These are phyloP conservation scores for Ictalurus punctatus DNA, from an alignment of 2,113 vertebrate genomes.

Conservation along the genomic window DNA sequence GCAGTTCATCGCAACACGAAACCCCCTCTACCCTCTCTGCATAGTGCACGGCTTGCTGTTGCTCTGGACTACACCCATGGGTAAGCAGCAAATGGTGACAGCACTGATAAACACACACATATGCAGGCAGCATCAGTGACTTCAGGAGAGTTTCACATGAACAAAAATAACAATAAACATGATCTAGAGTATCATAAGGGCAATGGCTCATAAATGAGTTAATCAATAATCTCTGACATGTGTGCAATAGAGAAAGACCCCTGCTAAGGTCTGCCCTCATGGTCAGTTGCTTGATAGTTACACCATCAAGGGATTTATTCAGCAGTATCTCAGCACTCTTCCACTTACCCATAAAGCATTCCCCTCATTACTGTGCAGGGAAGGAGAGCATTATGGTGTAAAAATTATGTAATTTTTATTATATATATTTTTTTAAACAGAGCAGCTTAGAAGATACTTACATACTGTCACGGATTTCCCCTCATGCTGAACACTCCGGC, in stretches of 20 bases:
- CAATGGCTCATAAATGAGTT: slow-evolving; percentile 15
- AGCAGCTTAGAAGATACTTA: slow-evolving; percentile 33
- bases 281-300: background rate
- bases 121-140: slow-evolving; percentile 3
- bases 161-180: slow-evolving; percentile 8
- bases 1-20: slow-evolving; percentile 72
- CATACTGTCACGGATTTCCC: no score
- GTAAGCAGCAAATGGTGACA: slow-evolving; percentile 58
- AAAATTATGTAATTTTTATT: slow-evolving; percentile 29
- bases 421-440: no score
- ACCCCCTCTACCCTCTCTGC: slow-evolving; percentile 62
- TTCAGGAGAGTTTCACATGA: slow-evolving; percentile 37
- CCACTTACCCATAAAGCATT: slow-evolving; percentile 6
- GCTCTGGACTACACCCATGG: slow-evolving; percentile 33
- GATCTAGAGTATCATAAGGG: slow-evolving; percentile 39
- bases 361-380: background rate
- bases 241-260: background rate
- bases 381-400: slow-evolving; percentile 6
- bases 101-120: slow-evolving; percentile 44
- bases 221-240: slow-evolving; percentile 53
- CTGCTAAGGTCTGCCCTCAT: slow-evolving; percentile 17
- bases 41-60: slow-evolving; percentile 40
- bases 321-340: slow-evolving; percentile 25
- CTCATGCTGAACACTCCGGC: no score
- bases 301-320: slow-evolving; percentile 5